These are phyloP conservation scores for Drosophila nikananu DNA, from an alignment of 1,140 invertebrate species.

Conservation along the genomic window DNA sequence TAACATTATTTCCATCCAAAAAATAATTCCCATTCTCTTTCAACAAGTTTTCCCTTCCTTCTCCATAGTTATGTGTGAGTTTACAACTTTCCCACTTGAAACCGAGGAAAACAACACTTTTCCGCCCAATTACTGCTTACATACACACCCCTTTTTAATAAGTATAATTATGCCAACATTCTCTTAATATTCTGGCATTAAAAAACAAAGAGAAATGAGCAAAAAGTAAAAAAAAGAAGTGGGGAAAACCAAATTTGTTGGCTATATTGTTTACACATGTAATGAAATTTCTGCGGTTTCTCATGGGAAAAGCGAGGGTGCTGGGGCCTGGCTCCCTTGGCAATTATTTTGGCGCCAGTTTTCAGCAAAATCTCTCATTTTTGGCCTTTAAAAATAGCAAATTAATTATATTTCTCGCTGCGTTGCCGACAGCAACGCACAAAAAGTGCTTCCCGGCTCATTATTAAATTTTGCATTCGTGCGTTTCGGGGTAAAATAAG, in stretches of 20 bases:
- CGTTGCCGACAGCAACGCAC: constrained; percentile 25
- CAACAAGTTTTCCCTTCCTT: too few relatives aligned
- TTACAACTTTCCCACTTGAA: neutral
- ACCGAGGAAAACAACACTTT: neutral
- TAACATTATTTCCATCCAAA: too few relatives aligned
- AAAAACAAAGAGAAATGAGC: neutral
- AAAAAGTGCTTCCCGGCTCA: constrained; percentile 38
- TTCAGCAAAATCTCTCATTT: constrained; percentile 55
- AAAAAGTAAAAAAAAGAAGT: neutral
- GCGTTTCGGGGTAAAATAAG: neutral
- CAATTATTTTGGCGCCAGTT: constrained; percentile 51
- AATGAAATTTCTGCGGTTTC: constrained; percentile 73
- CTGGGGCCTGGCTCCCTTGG: constrained; percentile 17
- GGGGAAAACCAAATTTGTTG: constrained; percentile 45
- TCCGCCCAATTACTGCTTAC: constrained; percentile 18
- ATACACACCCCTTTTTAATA: constrained; percentile 20
- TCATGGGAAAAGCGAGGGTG: constrained; percentile 13
- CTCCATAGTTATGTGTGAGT: too few relatives aligned
- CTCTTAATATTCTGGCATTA: constrained; percentile 17
- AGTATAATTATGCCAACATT: constrained; percentile 33
- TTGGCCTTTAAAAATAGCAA: constrained; percentile 58
- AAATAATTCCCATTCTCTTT: too few relatives aligned
- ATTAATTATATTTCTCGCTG: constrained; percentile 63
- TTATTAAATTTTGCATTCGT: constrained; percentile 68
- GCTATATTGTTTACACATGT: constrained; percentile 69